Evolutionary conservation across 2,113 vertebrate genomes (phyloP).

Genomic region (Willisornis vidua): DNA sequence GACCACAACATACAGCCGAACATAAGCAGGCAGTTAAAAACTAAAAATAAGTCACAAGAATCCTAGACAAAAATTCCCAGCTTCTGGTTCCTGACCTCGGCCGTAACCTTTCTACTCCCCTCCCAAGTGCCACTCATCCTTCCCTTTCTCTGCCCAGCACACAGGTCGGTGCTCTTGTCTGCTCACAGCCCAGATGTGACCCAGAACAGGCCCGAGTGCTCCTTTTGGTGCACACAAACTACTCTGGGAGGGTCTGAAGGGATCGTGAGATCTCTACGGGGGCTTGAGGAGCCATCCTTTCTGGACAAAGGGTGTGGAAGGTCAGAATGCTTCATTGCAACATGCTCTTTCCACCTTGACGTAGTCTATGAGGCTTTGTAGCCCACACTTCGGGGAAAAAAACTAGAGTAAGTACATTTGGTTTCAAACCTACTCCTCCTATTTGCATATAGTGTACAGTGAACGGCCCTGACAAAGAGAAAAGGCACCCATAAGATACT

Average conservation of each 20-base stretch:
- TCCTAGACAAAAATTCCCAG: neutral
- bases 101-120: no score
- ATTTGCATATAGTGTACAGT: neutral
- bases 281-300: neutral
- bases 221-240: neutral
- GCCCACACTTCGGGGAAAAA: rapidly evolving
- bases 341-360: neutral
- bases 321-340: neutral
- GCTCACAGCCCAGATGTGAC: neutral
- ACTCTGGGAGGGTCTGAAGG: neutral
- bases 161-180: neutral
- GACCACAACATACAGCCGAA: neutral
- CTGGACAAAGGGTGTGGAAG: no score
- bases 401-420: neutral
- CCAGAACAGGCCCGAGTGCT: rapidly evolving
- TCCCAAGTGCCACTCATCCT: rapidly evolving
- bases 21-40: neutral
- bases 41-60: neutral
- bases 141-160: neutral
- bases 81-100: rapidly evolving
- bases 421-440: neutral
- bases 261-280: rapidly evolving
- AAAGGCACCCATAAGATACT: neutral
- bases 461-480: neutral
- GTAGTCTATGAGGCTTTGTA: neutral